Percentiles rank a stretch among this genome's conserved stretches.
Conservation (phyloP, 2,888 invertebrate species). For the Caenorhabditis angaria region DNA sequence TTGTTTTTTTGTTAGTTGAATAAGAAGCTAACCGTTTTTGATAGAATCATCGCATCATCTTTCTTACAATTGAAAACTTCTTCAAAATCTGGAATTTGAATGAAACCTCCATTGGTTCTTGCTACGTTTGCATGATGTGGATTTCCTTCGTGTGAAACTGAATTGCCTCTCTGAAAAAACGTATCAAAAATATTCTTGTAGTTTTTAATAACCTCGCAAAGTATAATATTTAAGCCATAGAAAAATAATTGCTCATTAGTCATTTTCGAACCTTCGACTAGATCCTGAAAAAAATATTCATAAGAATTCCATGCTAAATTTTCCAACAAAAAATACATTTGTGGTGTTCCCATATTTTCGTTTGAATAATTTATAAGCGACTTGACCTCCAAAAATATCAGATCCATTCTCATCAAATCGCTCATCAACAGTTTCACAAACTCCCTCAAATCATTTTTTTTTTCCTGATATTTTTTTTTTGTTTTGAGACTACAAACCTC, state of each 20-base stretch:
- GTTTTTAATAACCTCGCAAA: neutral
- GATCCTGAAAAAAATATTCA: too few species aligned
- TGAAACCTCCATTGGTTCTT: neutral
- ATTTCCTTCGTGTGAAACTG: too few species aligned
- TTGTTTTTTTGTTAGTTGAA: neutral
- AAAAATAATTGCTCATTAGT: conserved; percentile 9
- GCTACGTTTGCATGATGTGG: neutral
- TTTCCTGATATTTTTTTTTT: too few species aligned
- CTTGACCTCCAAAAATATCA: conserved; percentile 1
- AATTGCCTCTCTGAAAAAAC: too few species aligned
- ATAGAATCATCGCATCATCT: neutral
- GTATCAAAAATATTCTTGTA: neutral
- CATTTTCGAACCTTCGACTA: neutral
- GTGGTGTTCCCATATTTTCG: neutral
- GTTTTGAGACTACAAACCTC: too few species aligned
- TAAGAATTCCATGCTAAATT: too few species aligned
- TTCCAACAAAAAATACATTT: too few species aligned
- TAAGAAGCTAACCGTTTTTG: neutral
- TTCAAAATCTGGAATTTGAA: conserved; percentile 1
- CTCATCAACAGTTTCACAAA: neutral
- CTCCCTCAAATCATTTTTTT: neutral
- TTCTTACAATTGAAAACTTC: neutral
- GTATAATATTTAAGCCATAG: neutral
- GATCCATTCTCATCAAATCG: conserved; percentile 10
- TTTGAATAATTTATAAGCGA: neutral